Base-by-base conservation (phyloP, 2,888 invertebrate species). In the Geotrupes spiniger region DNA sequence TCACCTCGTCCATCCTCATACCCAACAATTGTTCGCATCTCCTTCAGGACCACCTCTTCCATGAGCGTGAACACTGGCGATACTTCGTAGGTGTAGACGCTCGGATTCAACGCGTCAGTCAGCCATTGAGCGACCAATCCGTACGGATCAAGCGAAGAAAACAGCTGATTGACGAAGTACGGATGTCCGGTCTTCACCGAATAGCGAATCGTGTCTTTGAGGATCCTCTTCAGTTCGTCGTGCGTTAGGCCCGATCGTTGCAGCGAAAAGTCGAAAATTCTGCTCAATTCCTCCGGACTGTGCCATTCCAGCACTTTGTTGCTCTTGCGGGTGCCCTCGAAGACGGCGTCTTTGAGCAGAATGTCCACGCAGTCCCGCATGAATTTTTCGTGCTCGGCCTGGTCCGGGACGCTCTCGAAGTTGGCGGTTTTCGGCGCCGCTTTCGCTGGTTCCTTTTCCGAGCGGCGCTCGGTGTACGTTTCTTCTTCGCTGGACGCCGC, bases 151-250 rank as follows among this genome's bases (percentile, higher is more conserved):
- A 92, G 77, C 2, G 87, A 83, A 0, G 91, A 91, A 70, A 87
- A 93, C 9, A 93, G 74, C 69, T 93, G 92, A 71, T 93, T 93
- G 17, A 91, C 85, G 69, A 93, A 93, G 68, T 87, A 89, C 0
- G 92, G 92, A 70, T 92, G 91, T 1, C 88, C 91, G 1, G 92
- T 92, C 73, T 92, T 93, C 1, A 93, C 92, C 33, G 92, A 92
- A 75, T 88, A 90, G 25, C 84, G 80, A 61, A 92, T 84, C 36
- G 89, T 84, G 62, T 86, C 81, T 52, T 81, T 79, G 50, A 90
- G 75, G 6, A 87, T 71, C 25, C 79, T 74, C 39, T 89, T 64
- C 1, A 93, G 75, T 47, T 82, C 79, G 9, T 86, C 84, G 56
- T 90, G 86, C 1, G 79, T 77, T 27, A 80, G 77, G 2, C 83